These are phyloP conservation scores for Mylabris sibirica DNA, from an alignment of 2,888 invertebrate species.

Conservation along the genomic window DNA sequence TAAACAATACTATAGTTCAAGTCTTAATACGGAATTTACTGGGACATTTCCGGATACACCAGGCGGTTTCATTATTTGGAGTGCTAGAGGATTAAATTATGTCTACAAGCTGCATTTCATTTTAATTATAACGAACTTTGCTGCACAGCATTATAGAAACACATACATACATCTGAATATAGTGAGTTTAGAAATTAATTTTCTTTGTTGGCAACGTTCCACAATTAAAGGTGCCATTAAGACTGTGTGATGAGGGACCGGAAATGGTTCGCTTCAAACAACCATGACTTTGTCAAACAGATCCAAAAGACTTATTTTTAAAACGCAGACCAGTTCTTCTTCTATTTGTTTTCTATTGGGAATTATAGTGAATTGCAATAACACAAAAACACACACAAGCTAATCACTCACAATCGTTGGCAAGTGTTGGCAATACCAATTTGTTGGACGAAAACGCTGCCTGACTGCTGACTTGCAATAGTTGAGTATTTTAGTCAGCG, in stretches of 20 bases:
- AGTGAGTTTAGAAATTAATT: constrained; percentile 43
- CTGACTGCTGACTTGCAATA: no score
- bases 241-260: constrained; percentile 9
- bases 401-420: no score
- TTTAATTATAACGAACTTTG: constrained; percentile 50
- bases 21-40: neutral
- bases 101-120: constrained; percentile 49
- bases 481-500: no score
- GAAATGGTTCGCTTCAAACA: constrained; percentile 11
- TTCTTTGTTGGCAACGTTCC: constrained; percentile 41
- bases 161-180: constrained; percentile 24
- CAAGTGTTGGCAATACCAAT: no score
- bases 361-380: neutral
- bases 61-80: constrained; percentile 51
- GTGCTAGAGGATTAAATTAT: constrained; percentile 53
- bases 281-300: neutral
- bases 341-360: neutral
- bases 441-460: no score
- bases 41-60: constrained; percentile 22
- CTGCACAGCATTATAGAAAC: constrained; percentile 39
- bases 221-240: constrained; percentile 29
- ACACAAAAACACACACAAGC: no score
- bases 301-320: neutral
- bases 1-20: neutral
- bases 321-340: neutral